A percentile compares a stretch with the other conserved stretches of the same genome.
Conservation (phyloP, 1,140 invertebrate species). For the Ephestia elutella region DNA sequence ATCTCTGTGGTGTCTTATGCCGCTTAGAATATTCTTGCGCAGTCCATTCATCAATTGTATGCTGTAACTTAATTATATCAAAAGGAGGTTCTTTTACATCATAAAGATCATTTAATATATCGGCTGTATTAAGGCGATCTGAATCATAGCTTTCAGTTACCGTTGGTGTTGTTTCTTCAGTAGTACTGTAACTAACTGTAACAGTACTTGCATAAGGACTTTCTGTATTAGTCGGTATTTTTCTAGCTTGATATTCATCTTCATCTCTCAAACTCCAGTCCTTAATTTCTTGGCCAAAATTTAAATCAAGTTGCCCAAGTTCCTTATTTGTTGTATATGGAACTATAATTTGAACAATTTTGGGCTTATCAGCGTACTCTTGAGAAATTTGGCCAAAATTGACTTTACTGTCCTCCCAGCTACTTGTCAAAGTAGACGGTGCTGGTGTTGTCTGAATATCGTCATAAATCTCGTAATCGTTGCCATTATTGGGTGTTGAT, state of each 20-base stretch:
- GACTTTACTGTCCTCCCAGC: conserved; percentile 45
- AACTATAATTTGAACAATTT: conserved; percentile 84
- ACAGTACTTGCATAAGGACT: conserved; percentile 29
- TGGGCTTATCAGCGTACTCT: conserved; percentile 50
- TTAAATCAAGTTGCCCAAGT: conserved; percentile 49
- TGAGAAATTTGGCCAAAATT: conserved; percentile 41
- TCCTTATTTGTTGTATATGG: conserved; percentile 82
- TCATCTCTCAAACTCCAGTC: conserved; percentile 48
- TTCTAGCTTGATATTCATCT: conserved; percentile 64
- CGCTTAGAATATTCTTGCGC: conserved; percentile 82
- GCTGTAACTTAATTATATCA: conserved; percentile 83
- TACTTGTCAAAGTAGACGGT: conserved; percentile 28
- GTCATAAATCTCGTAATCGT: conserved; percentile 66
- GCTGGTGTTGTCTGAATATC: conserved; percentile 42
- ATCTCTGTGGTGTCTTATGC: conserved; percentile 61
- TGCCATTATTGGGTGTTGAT: conserved; percentile 34
- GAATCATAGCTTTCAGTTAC: conserved; percentile 41
- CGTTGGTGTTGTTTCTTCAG: conserved; percentile 33
- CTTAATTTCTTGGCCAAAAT: conserved; percentile 30
- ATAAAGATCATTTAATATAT: conserved; percentile 52
- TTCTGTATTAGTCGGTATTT: conserved; percentile 61
- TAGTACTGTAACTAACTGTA: conserved; percentile 43
- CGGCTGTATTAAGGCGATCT: conserved; percentile 39
- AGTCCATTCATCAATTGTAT: conserved; percentile 90
- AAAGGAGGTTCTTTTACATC: conserved; percentile 75